Conservation (phyloP, 2,113 vertebrate species). For the Ranitomeya variabilis region DNA sequence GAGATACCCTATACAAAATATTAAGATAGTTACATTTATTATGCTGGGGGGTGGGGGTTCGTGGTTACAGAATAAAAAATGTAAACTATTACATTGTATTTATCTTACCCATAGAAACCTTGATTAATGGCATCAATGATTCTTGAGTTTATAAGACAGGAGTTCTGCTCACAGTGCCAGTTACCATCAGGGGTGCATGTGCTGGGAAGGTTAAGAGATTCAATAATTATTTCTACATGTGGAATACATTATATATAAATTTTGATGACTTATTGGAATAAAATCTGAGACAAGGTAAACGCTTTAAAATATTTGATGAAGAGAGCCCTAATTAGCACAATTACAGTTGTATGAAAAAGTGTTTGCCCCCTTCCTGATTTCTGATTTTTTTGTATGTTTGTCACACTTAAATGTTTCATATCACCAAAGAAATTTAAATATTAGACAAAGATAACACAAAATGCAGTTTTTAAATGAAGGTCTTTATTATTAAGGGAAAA, state of each 20-base stretch:
- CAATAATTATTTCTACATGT: not conserved
- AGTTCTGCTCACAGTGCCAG: conserved; percentile 88
- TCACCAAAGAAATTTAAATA: too few species aligned
- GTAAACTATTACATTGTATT: not conserved
- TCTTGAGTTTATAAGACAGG: conserved; percentile 85
- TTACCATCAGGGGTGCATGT: conserved; percentile 79
- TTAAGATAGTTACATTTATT: not conserved
- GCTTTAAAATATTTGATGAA: not conserved
- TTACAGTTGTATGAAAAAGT: too few species aligned
- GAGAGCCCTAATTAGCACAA: not conserved
- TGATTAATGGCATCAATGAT: conserved; percentile 84
- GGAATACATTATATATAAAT: not conserved
- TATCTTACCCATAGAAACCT: conserved; percentile 83
- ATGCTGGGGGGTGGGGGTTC: not conserved
- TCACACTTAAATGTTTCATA: too few species aligned
- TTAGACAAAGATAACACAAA: too few species aligned
- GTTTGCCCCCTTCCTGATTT: too few species aligned
- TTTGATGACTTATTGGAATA: not conserved
- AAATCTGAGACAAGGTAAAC: not conserved
- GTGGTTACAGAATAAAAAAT: not conserved
- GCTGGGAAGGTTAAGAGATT: conserved; percentile 67
- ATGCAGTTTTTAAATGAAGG: too few species aligned
- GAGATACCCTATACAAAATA: not conserved
- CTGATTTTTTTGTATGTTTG: too few species aligned
- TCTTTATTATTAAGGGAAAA: too few species aligned